Evolutionary conservation across 2,888 invertebrate genomes (phyloP).

Genomic region (Platynereis dumerilii): DNA sequence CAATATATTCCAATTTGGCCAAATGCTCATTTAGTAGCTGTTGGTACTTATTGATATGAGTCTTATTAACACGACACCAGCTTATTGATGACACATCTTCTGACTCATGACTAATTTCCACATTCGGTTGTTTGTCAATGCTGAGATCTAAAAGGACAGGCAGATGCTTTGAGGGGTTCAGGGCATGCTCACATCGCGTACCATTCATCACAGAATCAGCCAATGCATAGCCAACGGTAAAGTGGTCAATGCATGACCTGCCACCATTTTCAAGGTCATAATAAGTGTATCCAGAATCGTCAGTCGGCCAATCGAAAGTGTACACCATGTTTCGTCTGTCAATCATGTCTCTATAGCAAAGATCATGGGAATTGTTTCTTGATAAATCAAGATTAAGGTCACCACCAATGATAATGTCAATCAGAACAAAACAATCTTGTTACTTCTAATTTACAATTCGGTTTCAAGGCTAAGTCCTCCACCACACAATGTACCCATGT

Average conservation of each 20-base stretch:
- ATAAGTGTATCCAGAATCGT: background rate
- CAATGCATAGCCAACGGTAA: background rate
- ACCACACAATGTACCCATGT: too few species aligned
- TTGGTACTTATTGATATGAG: background rate
- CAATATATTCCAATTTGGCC: too few species aligned
- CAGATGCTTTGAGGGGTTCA: background rate
- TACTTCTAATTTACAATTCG: too few species aligned
- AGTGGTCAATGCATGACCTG: background rate
- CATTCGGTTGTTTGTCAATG: background rate
- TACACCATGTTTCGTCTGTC: background rate
- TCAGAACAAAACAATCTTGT: too few species aligned
- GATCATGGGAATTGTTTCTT: background rate
- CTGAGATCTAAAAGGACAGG: background rate
- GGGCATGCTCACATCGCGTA: background rate
- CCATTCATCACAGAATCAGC: background rate
- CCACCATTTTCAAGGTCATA: background rate
- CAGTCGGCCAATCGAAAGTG: background rate
- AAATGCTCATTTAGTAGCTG: background rate
- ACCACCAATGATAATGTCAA: background rate
- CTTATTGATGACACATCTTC: too few species aligned
- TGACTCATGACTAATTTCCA: too few species aligned
- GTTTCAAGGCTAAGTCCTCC: too few species aligned
- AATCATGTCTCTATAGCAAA: background rate
- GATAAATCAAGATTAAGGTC: background rate
- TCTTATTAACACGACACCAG: background rate